Evolutionary conservation across 1,140 invertebrate genomes (phyloP).

Genomic region (Tetramorium parvispinum): DNA sequence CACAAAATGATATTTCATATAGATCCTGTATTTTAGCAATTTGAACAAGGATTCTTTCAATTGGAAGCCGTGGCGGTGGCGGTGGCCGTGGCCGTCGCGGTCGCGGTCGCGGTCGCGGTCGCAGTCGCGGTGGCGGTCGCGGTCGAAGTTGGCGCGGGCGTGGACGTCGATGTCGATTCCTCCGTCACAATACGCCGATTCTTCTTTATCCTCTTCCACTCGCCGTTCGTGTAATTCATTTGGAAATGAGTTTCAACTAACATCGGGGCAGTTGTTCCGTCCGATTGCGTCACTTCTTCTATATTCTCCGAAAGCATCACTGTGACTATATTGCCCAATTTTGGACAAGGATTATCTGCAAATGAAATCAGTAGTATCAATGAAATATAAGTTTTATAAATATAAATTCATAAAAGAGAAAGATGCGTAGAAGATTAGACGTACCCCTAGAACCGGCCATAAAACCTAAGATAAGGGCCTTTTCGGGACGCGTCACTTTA

Average conservation of each 20-base stretch:
- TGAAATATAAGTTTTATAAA: too few relatives aligned
- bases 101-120: too few relatives aligned
- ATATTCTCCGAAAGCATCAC: slow-evolving; percentile 96
- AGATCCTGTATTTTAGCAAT: background rate
- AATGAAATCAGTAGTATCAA: slow-evolving; percentile 75
- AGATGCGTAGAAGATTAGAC: slow-evolving; percentile 45
- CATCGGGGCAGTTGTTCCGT: slow-evolving; percentile 91
- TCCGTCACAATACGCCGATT: slow-evolving; percentile 89
- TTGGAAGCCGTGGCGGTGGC: slow-evolving; percentile 81
- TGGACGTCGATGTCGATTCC: slow-evolving; percentile 75
- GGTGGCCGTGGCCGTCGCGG: background rate
- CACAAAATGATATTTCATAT: background rate
- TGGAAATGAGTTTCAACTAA: slow-evolving; percentile 97
- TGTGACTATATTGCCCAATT: slow-evolving; percentile 96
- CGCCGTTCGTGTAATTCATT: slow-evolving; percentile 98
- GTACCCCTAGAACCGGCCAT: slow-evolving; percentile 97
- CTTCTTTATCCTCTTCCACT: slow-evolving; percentile 97
- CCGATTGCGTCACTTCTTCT: slow-evolving; percentile 92
- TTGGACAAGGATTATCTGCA: slow-evolving; percentile 96
- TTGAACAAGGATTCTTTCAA: slow-evolving; percentile 65
- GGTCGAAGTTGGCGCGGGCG: slow-evolving; percentile 64
- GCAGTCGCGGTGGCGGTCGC: too few relatives aligned
- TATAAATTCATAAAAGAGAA: slow-evolving; percentile 21
- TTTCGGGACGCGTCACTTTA: slow-evolving; percentile 97
- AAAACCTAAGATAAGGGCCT: slow-evolving; percentile 98